Evolutionary conservation across 2,888 invertebrate species (phyloP).

Genomic region (Cosmia pyralina): DNA sequence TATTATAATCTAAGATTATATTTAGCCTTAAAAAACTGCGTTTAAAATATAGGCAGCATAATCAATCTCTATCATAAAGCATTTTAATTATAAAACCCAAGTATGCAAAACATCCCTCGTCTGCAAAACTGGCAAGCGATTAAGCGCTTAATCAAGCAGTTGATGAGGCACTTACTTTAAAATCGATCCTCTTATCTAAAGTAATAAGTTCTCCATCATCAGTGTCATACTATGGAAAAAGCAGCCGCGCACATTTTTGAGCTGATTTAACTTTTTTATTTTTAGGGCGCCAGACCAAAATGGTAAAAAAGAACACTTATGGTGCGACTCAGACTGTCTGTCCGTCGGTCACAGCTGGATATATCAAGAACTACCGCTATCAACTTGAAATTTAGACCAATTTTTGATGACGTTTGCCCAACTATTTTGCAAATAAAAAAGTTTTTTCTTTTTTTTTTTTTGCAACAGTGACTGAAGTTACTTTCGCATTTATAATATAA

Average conservation of each 20-base stretch:
- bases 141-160: conserved; percentile 55
- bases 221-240: conserved; percentile 21
- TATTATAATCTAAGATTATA: too few species aligned
- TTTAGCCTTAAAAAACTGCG: background rate
- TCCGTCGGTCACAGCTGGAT: too few species aligned
- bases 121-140: conserved; percentile 47
- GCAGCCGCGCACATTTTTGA: background rate
- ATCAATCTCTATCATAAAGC: conserved; percentile 40
- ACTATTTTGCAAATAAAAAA: too few species aligned
- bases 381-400: too few species aligned
- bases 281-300: too few species aligned
- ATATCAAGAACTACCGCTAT: too few species aligned
- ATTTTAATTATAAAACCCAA: conserved; percentile 49
- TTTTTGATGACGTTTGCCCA: too few species aligned
- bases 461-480: too few species aligned
- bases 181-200: conserved; percentile 38
- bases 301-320: too few species aligned
- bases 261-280: background rate
- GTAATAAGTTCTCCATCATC: conserved; percentile 35
- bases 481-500: too few species aligned
- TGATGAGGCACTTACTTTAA: conserved; percentile 45
- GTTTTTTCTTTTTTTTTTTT: too few species aligned
- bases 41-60: conserved; percentile 5
- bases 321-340: too few species aligned
- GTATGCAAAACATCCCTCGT: conserved; percentile 47